A percentile compares a stretch with the other conserved stretches of the same genome.
phyloP scores from a whole-genome alignment of 2,797 vertebrate genomes.

The Labeo calbasu region DNA sequence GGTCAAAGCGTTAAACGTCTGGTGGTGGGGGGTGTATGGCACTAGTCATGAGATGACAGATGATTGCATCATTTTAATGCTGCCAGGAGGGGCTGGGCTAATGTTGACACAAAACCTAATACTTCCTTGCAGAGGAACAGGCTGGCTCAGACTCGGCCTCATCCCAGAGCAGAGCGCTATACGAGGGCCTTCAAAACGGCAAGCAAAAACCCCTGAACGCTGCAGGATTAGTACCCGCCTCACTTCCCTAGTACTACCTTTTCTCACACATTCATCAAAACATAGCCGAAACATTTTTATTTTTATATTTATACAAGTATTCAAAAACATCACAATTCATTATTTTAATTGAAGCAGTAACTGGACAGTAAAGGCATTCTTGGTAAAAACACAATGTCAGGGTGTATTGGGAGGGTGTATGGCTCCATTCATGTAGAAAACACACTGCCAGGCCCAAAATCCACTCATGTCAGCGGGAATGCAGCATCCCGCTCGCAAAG shows the following conservation, averaged over 20 bases:
- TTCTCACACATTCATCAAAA: neutral
- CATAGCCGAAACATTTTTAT: neutral
- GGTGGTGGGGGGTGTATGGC: constrained; percentile 54
- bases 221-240: constrained; percentile 71
- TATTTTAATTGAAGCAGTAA: constrained; percentile 4
- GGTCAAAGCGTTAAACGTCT: constrained; percentile 52
- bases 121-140: constrained; percentile 79
- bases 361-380: neutral
- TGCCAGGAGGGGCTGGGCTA: constrained; percentile 74
- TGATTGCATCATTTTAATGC: constrained; percentile 76
- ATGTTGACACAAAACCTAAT: constrained; percentile 84
- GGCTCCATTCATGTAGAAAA: constrained; percentile 55
- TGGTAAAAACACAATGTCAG: neutral
- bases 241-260: neutral
- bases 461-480: constrained; percentile 79
- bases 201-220: constrained; percentile 65
- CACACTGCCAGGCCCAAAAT: constrained; percentile 72
- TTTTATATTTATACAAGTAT: neutral
- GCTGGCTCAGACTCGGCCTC: constrained; percentile 29
- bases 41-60: constrained; percentile 75
- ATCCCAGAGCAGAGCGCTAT: constrained; percentile 14
- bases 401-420: constrained; percentile 43
- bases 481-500: constrained; percentile 69
- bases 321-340: neutral
- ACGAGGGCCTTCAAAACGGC: constrained; percentile 21